These are phyloP conservation scores for Pemphredon lugubris DNA, from an alignment of 2,888 invertebrate species.

Conservation along the genomic window DNA sequence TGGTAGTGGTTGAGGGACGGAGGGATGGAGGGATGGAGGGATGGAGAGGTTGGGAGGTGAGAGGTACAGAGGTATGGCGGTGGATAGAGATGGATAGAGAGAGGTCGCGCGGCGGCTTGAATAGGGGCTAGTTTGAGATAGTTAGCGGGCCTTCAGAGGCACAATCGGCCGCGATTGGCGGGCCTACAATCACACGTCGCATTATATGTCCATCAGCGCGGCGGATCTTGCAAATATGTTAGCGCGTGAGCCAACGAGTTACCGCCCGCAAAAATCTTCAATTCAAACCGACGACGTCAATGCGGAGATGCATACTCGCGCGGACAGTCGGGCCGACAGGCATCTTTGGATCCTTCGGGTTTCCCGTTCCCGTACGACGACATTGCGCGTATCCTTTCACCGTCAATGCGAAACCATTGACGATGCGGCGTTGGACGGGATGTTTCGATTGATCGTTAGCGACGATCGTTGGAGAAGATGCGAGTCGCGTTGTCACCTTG, in stretches of 20 bases:
- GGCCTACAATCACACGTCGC: conserved; percentile 79
- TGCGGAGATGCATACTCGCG: conserved; percentile 37
- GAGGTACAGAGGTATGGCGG: conserved; percentile 55
- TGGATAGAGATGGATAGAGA: conserved; percentile 62
- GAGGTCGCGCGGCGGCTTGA: conserved; percentile 76
- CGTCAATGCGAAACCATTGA: too few relatives aligned
- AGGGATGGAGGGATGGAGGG: conserved; percentile 19
- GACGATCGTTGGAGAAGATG: too few relatives aligned
- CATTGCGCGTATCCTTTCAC: too few relatives aligned
- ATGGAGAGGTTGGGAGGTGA: conserved; percentile 62
- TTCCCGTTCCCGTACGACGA: not conserved
- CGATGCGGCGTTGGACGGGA: too few relatives aligned
- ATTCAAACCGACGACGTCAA: conserved; percentile 53
- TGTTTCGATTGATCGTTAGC: too few relatives aligned
- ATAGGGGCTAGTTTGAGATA: conserved; percentile 81
- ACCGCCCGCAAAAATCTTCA: conserved; percentile 67
- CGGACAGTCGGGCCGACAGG: conserved; percentile 24
- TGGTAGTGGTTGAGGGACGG: conserved; percentile 10
- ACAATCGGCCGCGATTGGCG: conserved; percentile 80
- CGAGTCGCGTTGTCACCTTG: too few relatives aligned
- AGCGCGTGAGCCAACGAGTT: conserved; percentile 67
- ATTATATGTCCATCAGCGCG: conserved; percentile 78
- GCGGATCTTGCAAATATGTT: conserved; percentile 75
- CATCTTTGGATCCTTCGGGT: conserved; percentile 12
- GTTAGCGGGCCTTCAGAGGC: conserved; percentile 80